These are phyloP conservation scores for Petrocephalus zakoni DNA, from an alignment of 2,113 vertebrate genomes.

Conservation along the genomic window DNA sequence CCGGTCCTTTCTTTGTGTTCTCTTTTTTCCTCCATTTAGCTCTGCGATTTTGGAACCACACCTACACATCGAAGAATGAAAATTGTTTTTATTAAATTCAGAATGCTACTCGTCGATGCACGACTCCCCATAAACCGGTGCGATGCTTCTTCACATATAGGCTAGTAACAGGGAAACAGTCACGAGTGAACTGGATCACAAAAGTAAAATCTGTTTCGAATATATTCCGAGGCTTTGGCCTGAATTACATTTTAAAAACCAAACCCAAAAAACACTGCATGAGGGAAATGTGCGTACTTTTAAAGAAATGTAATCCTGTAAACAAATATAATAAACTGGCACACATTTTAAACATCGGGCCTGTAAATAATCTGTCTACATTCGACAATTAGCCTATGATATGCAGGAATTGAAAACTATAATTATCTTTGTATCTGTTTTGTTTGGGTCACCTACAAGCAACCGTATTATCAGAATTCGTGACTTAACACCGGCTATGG, in stretches of 20 bases:
- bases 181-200: not conserved
- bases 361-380: not conserved
- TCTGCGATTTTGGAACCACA: conserved; percentile 98
- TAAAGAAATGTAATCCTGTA: not conserved
- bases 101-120: conserved; percentile 16
- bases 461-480: not conserved
- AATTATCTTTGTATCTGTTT: not conserved
- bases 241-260: not conserved
- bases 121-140: conserved; percentile 12
- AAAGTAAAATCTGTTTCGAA: not conserved
- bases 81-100: conserved; percentile 46
- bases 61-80: conserved; percentile 73
- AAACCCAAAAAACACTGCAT: not conserved
- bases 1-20: conserved; percentile 98
- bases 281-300: not conserved
- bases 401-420: not conserved
- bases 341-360: not conserved
- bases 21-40: conserved; percentile 99
- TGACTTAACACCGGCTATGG: not conserved
- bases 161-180: not conserved
- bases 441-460: not conserved
- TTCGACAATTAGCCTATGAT: not conserved
- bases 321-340: not conserved
- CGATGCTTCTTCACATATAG: conserved; percentile 7
- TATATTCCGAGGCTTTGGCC: not conserved